Percentiles rank a stretch among this genome's conserved stretches.
phyloP scores from a whole-genome alignment of 1,140 invertebrate species.

The Solen grandis region DNA sequence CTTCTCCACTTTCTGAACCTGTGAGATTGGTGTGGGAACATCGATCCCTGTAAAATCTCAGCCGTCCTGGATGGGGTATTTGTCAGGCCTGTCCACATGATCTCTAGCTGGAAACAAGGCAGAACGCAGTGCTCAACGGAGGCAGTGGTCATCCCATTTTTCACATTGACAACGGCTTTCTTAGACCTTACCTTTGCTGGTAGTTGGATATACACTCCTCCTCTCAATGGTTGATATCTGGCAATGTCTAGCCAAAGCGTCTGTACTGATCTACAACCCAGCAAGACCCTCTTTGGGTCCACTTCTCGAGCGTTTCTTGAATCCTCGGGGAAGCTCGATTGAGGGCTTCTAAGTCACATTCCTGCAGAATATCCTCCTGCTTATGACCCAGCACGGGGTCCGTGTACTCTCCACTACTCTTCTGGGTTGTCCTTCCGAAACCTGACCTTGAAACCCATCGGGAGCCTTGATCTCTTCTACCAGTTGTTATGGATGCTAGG shows the following conservation, averaged over 20 bases:
- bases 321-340: constrained; percentile 21
- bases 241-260: constrained; percentile 40
- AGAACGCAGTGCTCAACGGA: constrained; percentile 1
- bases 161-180: constrained; percentile 47
- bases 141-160: constrained; percentile 51
- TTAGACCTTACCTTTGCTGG: constrained; percentile 15
- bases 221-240: constrained; percentile 32
- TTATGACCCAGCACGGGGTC: constrained; percentile 21
- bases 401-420: constrained; percentile 13
- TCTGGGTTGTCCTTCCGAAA: constrained; percentile 26
- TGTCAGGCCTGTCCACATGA: neutral
- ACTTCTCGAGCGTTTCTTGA: constrained; percentile 31
- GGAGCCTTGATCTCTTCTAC: constrained; percentile 34
- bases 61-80: constrained; percentile 6
- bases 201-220: constrained; percentile 24
- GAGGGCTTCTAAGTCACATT: neutral
- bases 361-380: constrained; percentile 28
- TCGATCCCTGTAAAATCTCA: constrained; percentile 44
- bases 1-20: constrained; percentile 30
- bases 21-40: constrained; percentile 37
- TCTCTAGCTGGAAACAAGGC: neutral
- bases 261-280: constrained; percentile 29
- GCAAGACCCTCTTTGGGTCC: constrained; percentile 30
- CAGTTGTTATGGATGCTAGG: constrained; percentile 24
- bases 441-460: constrained; percentile 19